Evolutionary conservation across 2,113 vertebrate species (phyloP).

Genomic region (Gnathonemus echidnorhynchus): DNA sequence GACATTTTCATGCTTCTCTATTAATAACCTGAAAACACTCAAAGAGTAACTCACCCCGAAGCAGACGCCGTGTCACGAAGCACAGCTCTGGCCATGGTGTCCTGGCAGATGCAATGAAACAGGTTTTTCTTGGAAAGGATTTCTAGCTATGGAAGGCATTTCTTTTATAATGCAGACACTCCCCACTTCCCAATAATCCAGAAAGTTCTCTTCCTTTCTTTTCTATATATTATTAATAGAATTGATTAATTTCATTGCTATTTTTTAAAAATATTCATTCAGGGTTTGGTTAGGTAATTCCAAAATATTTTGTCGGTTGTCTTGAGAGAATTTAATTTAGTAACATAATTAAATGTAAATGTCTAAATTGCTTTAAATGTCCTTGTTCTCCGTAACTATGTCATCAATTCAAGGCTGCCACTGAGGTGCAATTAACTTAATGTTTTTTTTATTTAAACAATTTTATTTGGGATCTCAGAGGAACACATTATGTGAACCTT

Average conservation of each 20-base stretch:
- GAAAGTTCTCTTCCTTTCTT: background rate
- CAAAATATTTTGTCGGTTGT: background rate
- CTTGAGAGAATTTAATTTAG: background rate
- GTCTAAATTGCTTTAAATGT: background rate
- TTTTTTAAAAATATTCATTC: background rate
- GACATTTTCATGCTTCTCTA: background rate
- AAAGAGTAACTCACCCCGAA: background rate
- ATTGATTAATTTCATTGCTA: background rate
- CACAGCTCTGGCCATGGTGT: background rate
- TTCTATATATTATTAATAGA: background rate
- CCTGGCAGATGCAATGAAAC: background rate
- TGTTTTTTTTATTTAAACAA: background rate
- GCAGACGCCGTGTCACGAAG: background rate
- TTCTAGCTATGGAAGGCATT: background rate
- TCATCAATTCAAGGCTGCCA: background rate
- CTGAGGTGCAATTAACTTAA: background rate
- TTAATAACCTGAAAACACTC: background rate
- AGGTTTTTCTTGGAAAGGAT: background rate
- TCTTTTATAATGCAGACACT: background rate
- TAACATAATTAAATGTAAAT: background rate
- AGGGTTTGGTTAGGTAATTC: background rate
- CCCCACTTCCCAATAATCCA: background rate
- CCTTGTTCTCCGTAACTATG: background rate
- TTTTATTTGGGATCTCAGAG: background rate
- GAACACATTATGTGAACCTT: background rate